Base-by-base conservation (phyloP, 2,113 vertebrate genomes). In the Oryzias celebensis region DNA sequence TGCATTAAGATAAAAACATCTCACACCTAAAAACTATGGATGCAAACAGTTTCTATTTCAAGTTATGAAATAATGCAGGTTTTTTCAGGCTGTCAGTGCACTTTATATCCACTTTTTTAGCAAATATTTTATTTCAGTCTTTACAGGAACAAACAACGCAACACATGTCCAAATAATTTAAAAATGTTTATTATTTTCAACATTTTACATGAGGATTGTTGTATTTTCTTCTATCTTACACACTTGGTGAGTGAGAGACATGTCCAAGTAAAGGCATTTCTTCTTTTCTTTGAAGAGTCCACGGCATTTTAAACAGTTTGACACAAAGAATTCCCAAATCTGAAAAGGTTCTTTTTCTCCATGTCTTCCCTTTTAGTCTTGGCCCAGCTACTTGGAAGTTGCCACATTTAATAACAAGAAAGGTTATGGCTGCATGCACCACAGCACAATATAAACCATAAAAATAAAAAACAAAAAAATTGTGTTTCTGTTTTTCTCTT, bases 171-270 rank as follows among this genome's bases (percentile, higher is more conserved):
- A 15, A 50, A 57, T 85, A 67, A 65, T 82, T 80, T 68, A 81
- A 85, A 85, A 85, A 85, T 74, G 80, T 91, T 91, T 89, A 89
- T 86, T 90, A 80, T 81, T 82, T 80, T 86, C 23, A 74, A 89
- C 84, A 89, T 90, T 89, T 36, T 74, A 80, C 62, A 89, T 85
- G 81, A 88, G 56, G 68, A 80, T 62, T 59, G 49, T 80, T 66
- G 79, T 66, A 63, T 51, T 65, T 49, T 65, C 51, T 67, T 71
- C 58, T 44, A 82, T 76, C 50, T 80, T 75, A 90, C 84, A 88
- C 80, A 71, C 73, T 62, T 66, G 51, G 80, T 78, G 69, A 77
- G 53, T n/a, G 18, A 61, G 68, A 81, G 65, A 78, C 67, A 52
- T 46, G 44, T 75, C 63, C 52, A 73, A 50, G 55, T 68, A 76